phyloP scores from a whole-genome alignment of 2,113 vertebrate species.

The Bufo bufo region DNA sequence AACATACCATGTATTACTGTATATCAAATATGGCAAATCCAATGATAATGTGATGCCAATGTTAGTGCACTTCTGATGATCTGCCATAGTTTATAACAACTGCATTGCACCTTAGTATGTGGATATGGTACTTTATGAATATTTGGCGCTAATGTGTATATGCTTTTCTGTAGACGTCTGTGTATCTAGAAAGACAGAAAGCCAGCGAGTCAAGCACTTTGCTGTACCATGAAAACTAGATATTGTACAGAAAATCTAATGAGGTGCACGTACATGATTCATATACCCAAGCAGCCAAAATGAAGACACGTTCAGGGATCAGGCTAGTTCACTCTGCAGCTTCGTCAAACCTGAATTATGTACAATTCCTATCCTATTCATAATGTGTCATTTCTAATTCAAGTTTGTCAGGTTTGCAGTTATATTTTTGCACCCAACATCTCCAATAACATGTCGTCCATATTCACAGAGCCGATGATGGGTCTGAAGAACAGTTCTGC shows the following conservation, averaged over 20 bases:
- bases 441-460: conserved; percentile 96
- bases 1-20: conserved; percentile 4
- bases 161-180: neutral
- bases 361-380: conserved; percentile 40
- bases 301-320: neutral
- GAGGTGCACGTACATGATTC: neutral
- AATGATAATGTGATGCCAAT: neutral
- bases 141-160: neutral
- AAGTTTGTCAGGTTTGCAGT: neutral
- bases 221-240: neutral
- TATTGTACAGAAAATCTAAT: conserved; percentile 3
- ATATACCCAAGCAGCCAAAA: neutral
- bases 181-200: neutral
- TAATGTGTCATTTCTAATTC: neutral
- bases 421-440: conserved; percentile 92
- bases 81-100: neutral
- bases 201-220: conserved; percentile 4
- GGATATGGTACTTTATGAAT: neutral
- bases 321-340: neutral
- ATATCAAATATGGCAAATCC: conserved; percentile 7
- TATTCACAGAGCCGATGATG: conserved; percentile 90
- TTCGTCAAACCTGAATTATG: conserved; percentile 42
- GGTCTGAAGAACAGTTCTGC: conserved; percentile 94
- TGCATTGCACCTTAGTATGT: conserved; percentile 1
- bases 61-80: neutral